phyloP scores from a whole-genome alignment of 2,888 invertebrate genomes.

The Gisinianus flammeolus region DNA sequence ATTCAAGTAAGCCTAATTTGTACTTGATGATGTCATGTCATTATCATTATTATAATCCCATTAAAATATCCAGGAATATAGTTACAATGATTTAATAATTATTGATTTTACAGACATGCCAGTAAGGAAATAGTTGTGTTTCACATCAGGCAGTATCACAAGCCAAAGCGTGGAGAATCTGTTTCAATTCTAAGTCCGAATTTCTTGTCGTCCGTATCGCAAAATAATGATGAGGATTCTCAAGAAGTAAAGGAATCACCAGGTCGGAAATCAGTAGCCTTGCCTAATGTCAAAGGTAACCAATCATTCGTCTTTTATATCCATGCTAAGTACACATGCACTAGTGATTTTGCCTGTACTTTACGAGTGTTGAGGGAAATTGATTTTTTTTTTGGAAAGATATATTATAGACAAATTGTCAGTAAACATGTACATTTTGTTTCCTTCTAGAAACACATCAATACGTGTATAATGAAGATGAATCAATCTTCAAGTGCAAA shows the following conservation, averaged over 20 bases:
- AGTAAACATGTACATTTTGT: not conserved
- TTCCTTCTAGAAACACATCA: conserved; percentile 45
- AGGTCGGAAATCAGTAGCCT: conserved; percentile 14
- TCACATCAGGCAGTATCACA: conserved; percentile 73
- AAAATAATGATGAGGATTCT: conserved; percentile 38
- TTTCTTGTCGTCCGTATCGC: conserved; percentile 45
- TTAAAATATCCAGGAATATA: not conserved
- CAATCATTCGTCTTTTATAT: not conserved
- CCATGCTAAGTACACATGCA: not conserved
- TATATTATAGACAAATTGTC: not conserved
- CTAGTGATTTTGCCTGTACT: too few relatives aligned
- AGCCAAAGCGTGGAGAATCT: conserved; percentile 51
- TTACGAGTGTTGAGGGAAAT: not conserved
- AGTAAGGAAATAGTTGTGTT: conserved; percentile 71
- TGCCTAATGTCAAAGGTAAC: not conserved
- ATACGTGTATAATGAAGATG: conserved; percentile 45
- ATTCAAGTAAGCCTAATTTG: conserved; percentile 71
- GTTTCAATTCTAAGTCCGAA: conserved; percentile 54
- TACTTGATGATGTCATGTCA: too few relatives aligned
- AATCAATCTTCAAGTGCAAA: conserved; percentile 64
- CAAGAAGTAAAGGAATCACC: conserved; percentile 57
- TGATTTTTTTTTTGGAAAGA: not conserved
- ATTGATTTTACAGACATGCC: conserved; percentile 65
- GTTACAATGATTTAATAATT: not conserved
- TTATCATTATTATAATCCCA: too few relatives aligned